phyloP scores from a whole-genome alignment of 1,140 invertebrate genomes.

The Dendrolimus punctatus region DNA sequence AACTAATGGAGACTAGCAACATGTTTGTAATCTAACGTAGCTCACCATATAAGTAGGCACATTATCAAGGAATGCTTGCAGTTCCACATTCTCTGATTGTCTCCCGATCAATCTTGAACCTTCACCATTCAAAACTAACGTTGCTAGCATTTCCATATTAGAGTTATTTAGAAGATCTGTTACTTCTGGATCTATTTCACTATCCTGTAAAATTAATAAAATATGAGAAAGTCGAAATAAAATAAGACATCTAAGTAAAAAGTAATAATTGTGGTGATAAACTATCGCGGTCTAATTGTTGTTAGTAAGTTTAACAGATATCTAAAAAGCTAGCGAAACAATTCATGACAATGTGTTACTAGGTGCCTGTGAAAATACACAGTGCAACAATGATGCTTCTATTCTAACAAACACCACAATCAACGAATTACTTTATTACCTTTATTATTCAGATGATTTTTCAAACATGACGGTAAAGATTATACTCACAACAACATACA shows the following conservation, averaged over 20 bases:
- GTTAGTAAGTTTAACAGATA: constrained; percentile 31
- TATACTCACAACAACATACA: constrained; percentile 61
- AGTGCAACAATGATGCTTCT: constrained; percentile 57
- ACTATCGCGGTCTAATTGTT: constrained; percentile 36
- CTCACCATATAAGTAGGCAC: constrained; percentile 92
- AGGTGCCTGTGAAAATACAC: constrained; percentile 44
- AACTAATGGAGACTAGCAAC: no score
- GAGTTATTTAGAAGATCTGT: constrained; percentile 77
- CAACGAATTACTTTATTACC: constrained; percentile 52
- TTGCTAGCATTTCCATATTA: constrained; percentile 92
- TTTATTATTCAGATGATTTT: constrained; percentile 27
- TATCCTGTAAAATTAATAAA: constrained; percentile 37
- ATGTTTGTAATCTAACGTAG: not conserved
- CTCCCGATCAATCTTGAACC: constrained; percentile 84
- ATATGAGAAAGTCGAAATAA: not conserved
- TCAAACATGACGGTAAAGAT: constrained; percentile 22
- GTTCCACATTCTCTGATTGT: constrained; percentile 82
- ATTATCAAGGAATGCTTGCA: constrained; percentile 92
- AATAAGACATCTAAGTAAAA: not conserved
- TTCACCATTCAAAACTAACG: constrained; percentile 89
- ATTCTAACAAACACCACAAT: constrained; percentile 60
- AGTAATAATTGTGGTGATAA: constrained; percentile 13
- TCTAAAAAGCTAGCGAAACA: constrained; percentile 66
- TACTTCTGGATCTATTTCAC: constrained; percentile 64
- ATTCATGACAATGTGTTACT: constrained; percentile 49